Percentiles rank a stretch among this genome's conserved stretches.
phyloP scores from a whole-genome alignment of 30 jellyfish, hydroid and myxozoan species.

The Hydractinia symbiolongicarpus region DNA sequence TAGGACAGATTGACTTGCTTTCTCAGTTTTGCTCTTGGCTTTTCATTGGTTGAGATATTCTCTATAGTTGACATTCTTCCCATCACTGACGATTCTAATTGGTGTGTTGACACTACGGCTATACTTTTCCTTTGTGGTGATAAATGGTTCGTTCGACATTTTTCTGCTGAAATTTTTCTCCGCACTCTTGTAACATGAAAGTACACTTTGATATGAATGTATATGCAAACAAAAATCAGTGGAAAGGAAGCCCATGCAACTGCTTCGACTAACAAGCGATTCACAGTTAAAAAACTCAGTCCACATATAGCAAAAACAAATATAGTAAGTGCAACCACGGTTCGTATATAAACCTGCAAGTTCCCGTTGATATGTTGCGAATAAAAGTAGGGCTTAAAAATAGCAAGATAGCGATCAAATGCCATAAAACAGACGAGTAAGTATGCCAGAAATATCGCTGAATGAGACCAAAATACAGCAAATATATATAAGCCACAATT shows the following conservation, averaged over 20 bases:
- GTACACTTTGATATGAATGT: slow-evolving; percentile 4
- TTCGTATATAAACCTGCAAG: neutral
- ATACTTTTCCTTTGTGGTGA: neutral
- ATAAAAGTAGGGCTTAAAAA: slow-evolving; percentile 22
- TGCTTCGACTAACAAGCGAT: neutral
- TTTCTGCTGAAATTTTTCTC: slow-evolving; percentile 8
- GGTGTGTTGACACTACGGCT: neutral
- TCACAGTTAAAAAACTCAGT: neutral
- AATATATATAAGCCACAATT: slow-evolving; percentile 2
- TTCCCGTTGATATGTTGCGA: neutral
- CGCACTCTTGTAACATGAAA: neutral
- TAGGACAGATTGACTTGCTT: slow-evolving; percentile 11
- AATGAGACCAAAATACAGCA: slow-evolving; percentile 17
- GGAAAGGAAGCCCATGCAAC: neutral
- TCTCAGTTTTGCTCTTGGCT: neutral
- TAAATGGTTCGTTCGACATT: neutral
- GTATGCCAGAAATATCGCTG: neutral
- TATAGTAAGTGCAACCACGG: neutral
- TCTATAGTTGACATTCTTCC: neutral
- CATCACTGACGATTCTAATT: slow-evolving; percentile 7
- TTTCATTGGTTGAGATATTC: neutral
- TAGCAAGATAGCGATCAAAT: slow-evolving; percentile 29
- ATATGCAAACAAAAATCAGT: neutral
- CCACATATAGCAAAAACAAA: neutral
- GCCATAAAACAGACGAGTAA: slow-evolving; percentile 19